phyloP scores from a whole-genome alignment of 2,797 vertebrate genomes.

The Florisuga fusca region DNA sequence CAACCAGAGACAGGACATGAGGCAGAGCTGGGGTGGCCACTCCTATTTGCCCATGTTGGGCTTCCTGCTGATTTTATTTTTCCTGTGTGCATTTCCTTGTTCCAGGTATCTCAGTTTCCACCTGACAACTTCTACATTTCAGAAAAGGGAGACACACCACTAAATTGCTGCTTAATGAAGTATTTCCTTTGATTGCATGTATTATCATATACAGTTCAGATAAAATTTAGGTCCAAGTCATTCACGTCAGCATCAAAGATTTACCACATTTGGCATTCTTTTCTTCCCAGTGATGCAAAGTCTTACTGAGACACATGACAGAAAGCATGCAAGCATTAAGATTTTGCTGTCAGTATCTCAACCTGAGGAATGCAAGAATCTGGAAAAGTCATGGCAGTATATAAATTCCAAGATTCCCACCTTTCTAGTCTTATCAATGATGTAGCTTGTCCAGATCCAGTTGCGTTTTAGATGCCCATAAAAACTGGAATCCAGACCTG shows the following conservation, averaged over 20 bases:
- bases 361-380: not conserved
- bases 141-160: not conserved
- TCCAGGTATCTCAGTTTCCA: not conserved
- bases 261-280: not conserved
- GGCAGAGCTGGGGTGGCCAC: not conserved
- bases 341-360: not conserved
- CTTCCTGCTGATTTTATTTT: not conserved
- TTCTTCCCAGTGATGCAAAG: not conserved
- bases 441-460: slow-evolving; percentile 95
- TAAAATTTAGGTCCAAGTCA: not conserved
- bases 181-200: not conserved
- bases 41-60: not conserved
- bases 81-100: not conserved
- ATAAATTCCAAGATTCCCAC: slow-evolving; percentile 48
- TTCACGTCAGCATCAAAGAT: not conserved
- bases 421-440: slow-evolving; percentile 83
- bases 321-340: not conserved
- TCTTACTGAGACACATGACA: not conserved
- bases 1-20: not conserved
- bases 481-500: slow-evolving; percentile 92
- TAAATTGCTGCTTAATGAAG: not conserved
- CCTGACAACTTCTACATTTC: not conserved
- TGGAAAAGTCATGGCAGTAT: not conserved
- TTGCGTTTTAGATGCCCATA: slow-evolving; percentile 95
- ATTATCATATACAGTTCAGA: not conserved